Percentiles rank a stretch among this genome's conserved stretches.
These are phyloP conservation scores for Pristionchus maxplancki DNA, from an alignment of 2,888 invertebrate species.

Conservation along the genomic window DNA sequence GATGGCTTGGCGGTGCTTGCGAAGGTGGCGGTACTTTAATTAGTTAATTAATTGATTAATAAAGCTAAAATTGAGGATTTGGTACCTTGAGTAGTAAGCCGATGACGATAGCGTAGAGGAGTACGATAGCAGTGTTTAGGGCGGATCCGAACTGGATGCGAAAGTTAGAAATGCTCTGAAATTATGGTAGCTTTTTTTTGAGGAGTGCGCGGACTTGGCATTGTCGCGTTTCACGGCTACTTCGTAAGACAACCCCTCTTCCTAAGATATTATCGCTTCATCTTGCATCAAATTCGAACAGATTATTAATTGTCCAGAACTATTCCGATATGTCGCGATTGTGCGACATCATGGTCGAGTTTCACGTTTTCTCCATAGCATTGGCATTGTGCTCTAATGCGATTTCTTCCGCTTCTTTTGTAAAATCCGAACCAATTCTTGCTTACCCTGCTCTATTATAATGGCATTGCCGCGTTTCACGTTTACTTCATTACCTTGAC, in stretches of 20 bases:
- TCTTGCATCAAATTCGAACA: no score
- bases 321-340: no score
- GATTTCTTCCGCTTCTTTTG: no score
- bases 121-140: background rate
- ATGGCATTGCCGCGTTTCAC: background rate
- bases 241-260: background rate
- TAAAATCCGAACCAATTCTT: no score
- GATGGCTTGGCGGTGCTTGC: constrained; percentile 6
- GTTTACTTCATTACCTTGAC: background rate
- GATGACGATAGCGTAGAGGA: background rate
- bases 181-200: background rate
- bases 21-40: background rate
- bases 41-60: background rate
- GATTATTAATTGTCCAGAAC: no score
- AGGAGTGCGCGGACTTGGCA: background rate
- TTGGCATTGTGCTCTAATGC: no score
- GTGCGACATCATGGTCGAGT: no score
- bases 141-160: constrained; percentile 13
- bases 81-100: background rate
- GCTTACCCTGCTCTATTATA: no score
- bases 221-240: background rate
- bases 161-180: constrained; percentile 7
- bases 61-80: background rate
- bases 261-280: no score
- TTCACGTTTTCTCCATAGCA: no score